Conservation (phyloP, 2,113 vertebrate genomes). For the Muntiacus reevesi region DNA sequence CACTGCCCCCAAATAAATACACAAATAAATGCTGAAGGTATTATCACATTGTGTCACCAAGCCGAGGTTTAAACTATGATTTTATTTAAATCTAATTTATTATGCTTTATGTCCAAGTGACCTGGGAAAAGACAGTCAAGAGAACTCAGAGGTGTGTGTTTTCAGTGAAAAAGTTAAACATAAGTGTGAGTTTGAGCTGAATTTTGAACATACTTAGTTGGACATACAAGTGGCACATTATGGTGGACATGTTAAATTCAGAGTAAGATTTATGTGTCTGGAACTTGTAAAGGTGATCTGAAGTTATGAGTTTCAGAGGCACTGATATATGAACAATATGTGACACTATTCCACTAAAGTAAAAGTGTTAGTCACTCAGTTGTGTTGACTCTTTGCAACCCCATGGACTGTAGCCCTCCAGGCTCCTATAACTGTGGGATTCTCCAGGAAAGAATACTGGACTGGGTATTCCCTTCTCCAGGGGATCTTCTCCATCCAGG, state of each 20-base stretch:
- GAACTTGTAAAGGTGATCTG: neutral
- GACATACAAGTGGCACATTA: neutral
- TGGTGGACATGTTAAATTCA: neutral
- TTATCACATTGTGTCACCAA: neutral
- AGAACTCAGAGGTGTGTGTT: neutral
- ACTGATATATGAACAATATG: neutral
- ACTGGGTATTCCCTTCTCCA: neutral
- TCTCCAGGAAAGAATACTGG: neutral
- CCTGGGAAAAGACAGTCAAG: neutral
- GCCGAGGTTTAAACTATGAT: neutral
- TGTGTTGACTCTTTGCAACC: neutral
- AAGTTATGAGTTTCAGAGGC: neutral
- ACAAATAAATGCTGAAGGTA: neutral
- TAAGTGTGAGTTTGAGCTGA: neutral
- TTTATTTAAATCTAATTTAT: neutral
- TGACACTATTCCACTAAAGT: neutral
- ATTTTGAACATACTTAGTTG: neutral
- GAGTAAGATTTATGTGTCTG: neutral
- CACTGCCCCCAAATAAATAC: neutral
- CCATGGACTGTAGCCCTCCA: neutral
- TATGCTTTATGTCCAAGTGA: neutral
- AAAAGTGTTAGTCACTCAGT: neutral
- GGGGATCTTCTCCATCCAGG: neutral
- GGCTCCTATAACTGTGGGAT: neutral
- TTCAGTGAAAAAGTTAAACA: neutral